Evolutionary conservation across 2,888 invertebrate genomes (phyloP), one percentile per base, ranked within the genome.

Genomic region (Melieria picta): DNA sequence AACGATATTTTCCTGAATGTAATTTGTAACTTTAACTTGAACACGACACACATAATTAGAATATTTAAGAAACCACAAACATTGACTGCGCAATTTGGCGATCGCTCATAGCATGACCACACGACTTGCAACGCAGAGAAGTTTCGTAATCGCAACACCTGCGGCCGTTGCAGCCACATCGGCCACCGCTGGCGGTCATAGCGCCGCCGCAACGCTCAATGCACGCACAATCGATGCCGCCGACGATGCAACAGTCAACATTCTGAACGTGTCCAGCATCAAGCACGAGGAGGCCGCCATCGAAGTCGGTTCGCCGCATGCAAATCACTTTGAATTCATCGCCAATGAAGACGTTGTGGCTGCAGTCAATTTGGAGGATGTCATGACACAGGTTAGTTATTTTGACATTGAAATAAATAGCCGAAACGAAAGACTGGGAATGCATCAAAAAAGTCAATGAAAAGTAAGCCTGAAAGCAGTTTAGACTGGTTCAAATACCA

Each of bases 111-210:
- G 77, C 77, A 85, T 86, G 86, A 85, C 83, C 79, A 85, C 86
- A 72, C 83, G 85, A 76, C 80, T 86, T 78, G 86, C 85, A 72
- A 80, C 85, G 42, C 85, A 84, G 79, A 80, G 86, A 76, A 85
- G 83, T 77, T 86, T 85, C 73, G 82, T 86, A 75, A 82, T 84
- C 75, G 79, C 85, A 72, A 83, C 82, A 73, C 79, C 81, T 67
- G 73, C 78, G 66, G 57, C 55, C 65, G 72, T 73, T 63, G 60
- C 62, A 61, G 9, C 72, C 50, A 62, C 62, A 7, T 13, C 72
- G 43, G 61, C 66, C 9, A 42, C 64, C 42, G 57, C 75, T 58
- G 60, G 62, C n/a, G 30, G 30, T 30, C 30, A 30, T 30, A 47
- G 46, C 58, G 57, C 65, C 50, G 4, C 69, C 45, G n/a, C 69